Evolutionary conservation across 2,888 invertebrate genomes (phyloP), one percentile per base, ranked within the genome.

Genomic region (Alentia gelatinosa): DNA sequence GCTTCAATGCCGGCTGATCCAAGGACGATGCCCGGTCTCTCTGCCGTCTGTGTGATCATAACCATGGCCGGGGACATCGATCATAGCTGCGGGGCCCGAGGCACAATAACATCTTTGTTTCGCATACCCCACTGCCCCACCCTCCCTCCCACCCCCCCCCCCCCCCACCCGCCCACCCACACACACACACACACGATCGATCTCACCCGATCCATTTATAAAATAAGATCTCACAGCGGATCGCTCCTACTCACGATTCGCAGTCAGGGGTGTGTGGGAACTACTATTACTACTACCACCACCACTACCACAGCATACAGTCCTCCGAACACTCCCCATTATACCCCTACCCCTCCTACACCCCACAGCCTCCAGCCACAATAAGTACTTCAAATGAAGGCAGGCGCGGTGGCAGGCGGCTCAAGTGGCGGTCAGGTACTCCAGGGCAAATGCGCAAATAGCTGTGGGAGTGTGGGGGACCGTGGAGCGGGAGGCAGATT

Each of bases 81-180:
- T 86, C 86, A 86, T 42, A 7, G 5, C n/a, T n/a, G n/a, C 15
- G 47, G 1, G 15, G 47, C 86, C 86, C 26, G 47, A 26, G 50
- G 86, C 86, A 86, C 86, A 86, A 86, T 86, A 86, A 86, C 86
- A 86, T 86, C 86, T 86, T 86, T 86, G 47, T 86, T 86, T 86
- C 86, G 42, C 42, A n/a, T 83, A 83, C 83, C 30, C 86, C 86
- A 86, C 86, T 47, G 35, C 86, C 86, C 33, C 50, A 9, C 42
- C 4, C 39, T 26, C 7, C 79, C 33, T 15, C 79, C 35, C 19
- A 7, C 39, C 37, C 9, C 39, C 42, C 30, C 42, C 37, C 19
- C 39, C 42, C 26, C 30, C 15, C 83, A 83, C 83, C n/a, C n/a
- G 30, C 74, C n/a, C n/a, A 74, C 35, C 79, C 79, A 39, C 37